phyloP scores from a whole-genome alignment of 2,797 vertebrate genomes.

The Rhadinocentrus ornatus region DNA sequence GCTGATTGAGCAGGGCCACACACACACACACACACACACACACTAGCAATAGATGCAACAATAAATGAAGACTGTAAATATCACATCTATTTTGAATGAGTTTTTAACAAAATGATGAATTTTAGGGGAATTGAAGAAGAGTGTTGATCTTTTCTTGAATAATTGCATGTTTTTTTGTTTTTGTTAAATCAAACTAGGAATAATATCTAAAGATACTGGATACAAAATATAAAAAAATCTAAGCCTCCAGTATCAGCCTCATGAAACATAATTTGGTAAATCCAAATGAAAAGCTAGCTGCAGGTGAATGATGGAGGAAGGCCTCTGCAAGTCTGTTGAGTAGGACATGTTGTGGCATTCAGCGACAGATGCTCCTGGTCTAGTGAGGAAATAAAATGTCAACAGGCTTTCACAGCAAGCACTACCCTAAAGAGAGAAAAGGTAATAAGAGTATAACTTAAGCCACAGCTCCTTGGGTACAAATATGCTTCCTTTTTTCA shows the following conservation, averaged over 20 bases:
- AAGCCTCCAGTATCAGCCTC: background rate
- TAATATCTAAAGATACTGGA: constrained; percentile 33
- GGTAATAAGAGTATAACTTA: constrained; percentile 67
- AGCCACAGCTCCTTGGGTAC: constrained; percentile 35
- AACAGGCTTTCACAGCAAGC: constrained; percentile 48
- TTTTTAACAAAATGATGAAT: constrained; percentile 1
- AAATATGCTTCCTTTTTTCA: constrained; percentile 38
- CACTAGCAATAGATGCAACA: constrained; percentile 5
- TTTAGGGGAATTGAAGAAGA: background rate
- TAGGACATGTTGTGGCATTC: constrained; percentile 41
- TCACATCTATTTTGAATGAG: constrained; percentile 21
- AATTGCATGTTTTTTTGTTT: constrained; percentile 5
- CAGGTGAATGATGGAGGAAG: constrained; percentile 19
- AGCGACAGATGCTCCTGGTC: constrained; percentile 13
- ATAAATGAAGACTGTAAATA: background rate
- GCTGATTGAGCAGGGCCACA: constrained; percentile 69
- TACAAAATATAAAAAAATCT: constrained; percentile 1
- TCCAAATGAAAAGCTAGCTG: constrained; percentile 45
- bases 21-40: constrained; percentile 39
- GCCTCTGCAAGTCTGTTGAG: background rate
- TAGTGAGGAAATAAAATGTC: constrained; percentile 51
- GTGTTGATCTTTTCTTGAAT: background rate
- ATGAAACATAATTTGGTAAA: constrained; percentile 15
- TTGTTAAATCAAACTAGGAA: background rate
- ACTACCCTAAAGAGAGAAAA: constrained; percentile 38